phyloP scores from a whole-genome alignment of 1,140 invertebrate species.

The Drosophila miranda region DNA sequence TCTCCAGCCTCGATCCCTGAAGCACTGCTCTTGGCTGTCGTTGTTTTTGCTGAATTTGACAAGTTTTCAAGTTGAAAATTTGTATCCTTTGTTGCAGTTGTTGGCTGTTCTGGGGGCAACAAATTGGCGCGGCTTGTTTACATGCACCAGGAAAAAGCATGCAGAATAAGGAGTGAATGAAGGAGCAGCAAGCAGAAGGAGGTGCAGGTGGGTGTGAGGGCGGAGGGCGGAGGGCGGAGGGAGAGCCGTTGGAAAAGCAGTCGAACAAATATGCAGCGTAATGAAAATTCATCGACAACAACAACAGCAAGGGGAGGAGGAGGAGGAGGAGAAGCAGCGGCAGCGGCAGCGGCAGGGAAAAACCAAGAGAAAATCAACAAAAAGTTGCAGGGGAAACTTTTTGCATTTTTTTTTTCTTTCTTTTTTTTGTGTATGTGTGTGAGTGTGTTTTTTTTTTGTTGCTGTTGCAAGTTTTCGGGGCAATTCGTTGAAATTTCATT shows the following conservation, averaged over 20 bases:
- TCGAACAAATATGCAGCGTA: slow-evolving; percentile 72
- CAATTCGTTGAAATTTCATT: slow-evolving; percentile 67
- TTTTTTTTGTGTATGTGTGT: slow-evolving; percentile 22
- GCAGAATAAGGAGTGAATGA: background rate
- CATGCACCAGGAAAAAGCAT: slow-evolving; percentile 37
- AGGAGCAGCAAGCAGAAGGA: slow-evolving; percentile 4
- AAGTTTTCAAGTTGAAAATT: slow-evolving; percentile 49
- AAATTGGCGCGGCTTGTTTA: slow-evolving; percentile 76
- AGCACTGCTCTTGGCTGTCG: slow-evolving; percentile 3
- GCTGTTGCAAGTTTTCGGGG: slow-evolving; percentile 54
- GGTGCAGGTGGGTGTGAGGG: background rate
- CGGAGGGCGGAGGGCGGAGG: too few species aligned
- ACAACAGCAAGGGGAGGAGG: slow-evolving; percentile 19
- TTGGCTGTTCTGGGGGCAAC: slow-evolving; percentile 29
- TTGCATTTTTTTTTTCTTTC: slow-evolving; percentile 58
- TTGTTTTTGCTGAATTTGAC: slow-evolving; percentile 43
- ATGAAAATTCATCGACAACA: slow-evolving; percentile 72
- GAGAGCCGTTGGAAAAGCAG: slow-evolving; percentile 3
- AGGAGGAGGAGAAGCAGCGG: background rate
- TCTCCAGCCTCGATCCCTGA: too few species aligned
- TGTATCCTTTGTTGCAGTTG: slow-evolving; percentile 24
- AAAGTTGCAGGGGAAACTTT: slow-evolving; percentile 58
- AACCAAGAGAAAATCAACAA: slow-evolving; percentile 5
- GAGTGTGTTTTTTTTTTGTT: too few species aligned
- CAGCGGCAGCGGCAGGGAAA: background rate